These are phyloP conservation scores for Erythrocebus patas DNA, from an alignment of 2,113 vertebrate genomes.

Conservation along the genomic window DNA sequence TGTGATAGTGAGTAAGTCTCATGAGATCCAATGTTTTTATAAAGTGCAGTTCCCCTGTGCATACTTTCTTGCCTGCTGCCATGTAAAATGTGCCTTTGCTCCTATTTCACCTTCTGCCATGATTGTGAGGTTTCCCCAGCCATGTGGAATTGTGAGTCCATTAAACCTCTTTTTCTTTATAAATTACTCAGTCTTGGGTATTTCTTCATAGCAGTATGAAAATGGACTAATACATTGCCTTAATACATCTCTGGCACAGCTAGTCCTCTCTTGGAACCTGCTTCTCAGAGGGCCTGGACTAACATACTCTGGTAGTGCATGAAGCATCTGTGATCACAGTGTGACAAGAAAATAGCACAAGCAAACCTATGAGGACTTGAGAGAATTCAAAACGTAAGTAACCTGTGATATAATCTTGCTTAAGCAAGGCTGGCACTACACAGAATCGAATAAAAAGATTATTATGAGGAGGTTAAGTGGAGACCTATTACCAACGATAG, in stretches of 20 bases:
- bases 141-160: too few species aligned
- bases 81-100: too few species aligned
- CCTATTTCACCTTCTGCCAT: too few species aligned
- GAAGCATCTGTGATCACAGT: background rate
- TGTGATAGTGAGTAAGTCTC: too few species aligned
- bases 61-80: too few species aligned
- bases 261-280: background rate
- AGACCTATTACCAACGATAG: background rate
- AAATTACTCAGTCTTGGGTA: too few species aligned
- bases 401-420: background rate
- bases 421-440: background rate
- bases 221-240: background rate
- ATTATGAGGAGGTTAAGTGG: background rate
- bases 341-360: background rate
- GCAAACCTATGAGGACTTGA: background rate
- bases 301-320: background rate
- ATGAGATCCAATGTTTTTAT: too few species aligned
- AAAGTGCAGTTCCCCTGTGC: too few species aligned
- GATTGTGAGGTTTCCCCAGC: too few species aligned
- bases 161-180: too few species aligned
- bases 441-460: background rate
- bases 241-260: background rate
- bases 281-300: background rate
- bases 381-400: background rate
- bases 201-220: too few species aligned